Evolutionary conservation across 2,113 vertebrate species (phyloP), one percentile per base, ranked within the genome.

Genomic region (Heterochromis multidens): DNA sequence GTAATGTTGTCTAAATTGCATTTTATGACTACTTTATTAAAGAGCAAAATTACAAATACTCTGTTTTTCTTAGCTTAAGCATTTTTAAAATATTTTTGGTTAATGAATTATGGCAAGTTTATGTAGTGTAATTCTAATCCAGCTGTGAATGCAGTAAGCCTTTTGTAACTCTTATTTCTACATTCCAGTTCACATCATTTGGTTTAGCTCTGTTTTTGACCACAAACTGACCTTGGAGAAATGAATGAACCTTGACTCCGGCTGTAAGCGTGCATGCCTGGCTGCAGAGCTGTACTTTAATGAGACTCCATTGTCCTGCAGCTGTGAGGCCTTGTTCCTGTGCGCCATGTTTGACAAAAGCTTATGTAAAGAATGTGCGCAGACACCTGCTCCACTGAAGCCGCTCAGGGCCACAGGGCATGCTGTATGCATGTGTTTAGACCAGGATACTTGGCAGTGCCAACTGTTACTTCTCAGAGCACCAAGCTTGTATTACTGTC

Each of bases 261-360:
- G 59, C 61, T 79, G 67, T 5, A 43, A 29, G 78, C 58, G 84
- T 86, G 78, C 40, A 54, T 19, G 63, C 29, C 79, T 52, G 83
- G 31, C 89, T 79, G 70, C 67, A 9, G 77, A 16, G n/a, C 79
- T 87, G 86, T 79, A 72, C 49, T 84, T 84, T 83, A 85, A 79
- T 46, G 78, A 56, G 85, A 58, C 89, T 88, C 91, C 80, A 90
- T 92, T 93, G 92, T 95, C 43, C 78, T 90, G 92, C 91, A 93
- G 91, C 91, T 93, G 93, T 79, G 87, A 81, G 83, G 86, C 89
- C 86, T 91, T 90, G 91, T 89, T 87, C 81, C 86, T 31, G 83
- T 59, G 70, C 62, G 11, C 81, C 86, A 67, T 94, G 90, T 95
- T 93, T 94, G 91, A 93, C 92, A 91, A 88, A 88, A 88, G 92